Base-by-base conservation (phyloP, 2,113 vertebrate species). In the Antechinus flavipes region DNA sequence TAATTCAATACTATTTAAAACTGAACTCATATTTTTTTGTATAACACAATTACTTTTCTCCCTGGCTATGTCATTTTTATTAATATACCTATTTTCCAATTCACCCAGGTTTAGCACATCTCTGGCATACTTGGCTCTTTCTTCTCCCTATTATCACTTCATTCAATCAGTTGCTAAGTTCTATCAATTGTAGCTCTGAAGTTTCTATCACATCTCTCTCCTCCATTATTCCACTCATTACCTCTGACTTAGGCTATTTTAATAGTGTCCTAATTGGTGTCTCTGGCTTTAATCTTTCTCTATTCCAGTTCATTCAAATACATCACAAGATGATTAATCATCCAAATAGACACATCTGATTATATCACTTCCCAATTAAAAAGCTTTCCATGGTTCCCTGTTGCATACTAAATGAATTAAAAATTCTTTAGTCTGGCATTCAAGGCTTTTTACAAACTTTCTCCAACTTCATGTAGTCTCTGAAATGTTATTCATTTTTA, bases 101-200 rank as follows among this genome's bases (percentile, higher is more conserved):
- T 84, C 16, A 42, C 19, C n/a, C 68, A 42, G 16, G 1, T 19
- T 42, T 42, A 8, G 19, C 6, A 42, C 35, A 84, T 84, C 19
- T 84, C n/a, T 42, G 22, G 90, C 46, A 47, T 55, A 26, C 27
- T 52, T 89, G n/a, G 50, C 50, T 27, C 89, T 42, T 93, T 76
- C 26, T 26, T 89, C 25, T 92, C 54, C 89, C 11, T 42, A 42
- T 23, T 42, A 2, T 54, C 23, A 42, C 8, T 54, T 89, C 93
- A 94, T 95, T 89, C 23, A 96, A 61, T 94, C 91, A 49, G 52
- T 92, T 94, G 9, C 27, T 25, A 96, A 49, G 22, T 54, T 16
- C 52, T 91, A 14, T 46, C 53, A 76, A 42, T 12, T 56, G 22
- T 52, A 5, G 0, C 47, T 93, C 95, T 27, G 92, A 49, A n/a